Conservation (phyloP, 2,113 vertebrate species). For the Siphamia tubifer region DNA sequence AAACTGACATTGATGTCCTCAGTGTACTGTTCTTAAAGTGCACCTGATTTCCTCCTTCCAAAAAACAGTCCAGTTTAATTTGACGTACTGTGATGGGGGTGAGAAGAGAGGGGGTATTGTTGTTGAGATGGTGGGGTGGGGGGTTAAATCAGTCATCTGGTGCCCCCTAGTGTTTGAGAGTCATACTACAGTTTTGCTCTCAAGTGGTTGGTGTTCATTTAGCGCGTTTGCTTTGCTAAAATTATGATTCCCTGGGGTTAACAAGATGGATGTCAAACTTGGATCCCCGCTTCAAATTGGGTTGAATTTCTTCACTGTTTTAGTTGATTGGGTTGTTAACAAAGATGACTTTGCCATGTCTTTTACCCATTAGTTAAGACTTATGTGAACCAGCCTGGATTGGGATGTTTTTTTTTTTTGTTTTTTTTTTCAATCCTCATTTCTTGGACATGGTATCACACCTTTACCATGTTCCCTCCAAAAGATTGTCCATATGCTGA, state of each 20-base stretch:
- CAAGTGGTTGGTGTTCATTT: not conserved
- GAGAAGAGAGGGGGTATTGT: not conserved
- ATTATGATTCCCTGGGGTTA: not conserved
- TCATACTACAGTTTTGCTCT: constrained; percentile 24
- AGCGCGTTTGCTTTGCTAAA: not conserved
- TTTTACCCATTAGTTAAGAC: not conserved
- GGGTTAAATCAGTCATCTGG: constrained; percentile 55
- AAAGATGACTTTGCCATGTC: not conserved
- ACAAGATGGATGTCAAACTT: not conserved
- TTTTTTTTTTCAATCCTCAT: not conserved
- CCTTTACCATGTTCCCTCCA: too few relatives aligned
- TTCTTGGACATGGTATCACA: too few relatives aligned
- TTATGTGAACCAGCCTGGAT: not conserved
- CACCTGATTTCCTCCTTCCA: constrained; percentile 27
- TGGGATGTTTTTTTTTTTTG: not conserved
- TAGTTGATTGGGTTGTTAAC: not conserved
- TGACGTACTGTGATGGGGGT: constrained; percentile 21
- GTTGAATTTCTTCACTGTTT: not conserved
- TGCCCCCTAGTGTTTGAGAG: constrained; percentile 69
- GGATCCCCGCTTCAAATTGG: not conserved
- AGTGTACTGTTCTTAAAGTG: not conserved
- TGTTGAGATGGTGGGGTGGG: not conserved
- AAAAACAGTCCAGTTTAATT: constrained; percentile 33
- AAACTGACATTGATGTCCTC: not conserved
- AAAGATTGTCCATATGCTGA: too few relatives aligned